Conservation (phyloP, 1,140 invertebrate species). For the Holotrichia oblita region DNA sequence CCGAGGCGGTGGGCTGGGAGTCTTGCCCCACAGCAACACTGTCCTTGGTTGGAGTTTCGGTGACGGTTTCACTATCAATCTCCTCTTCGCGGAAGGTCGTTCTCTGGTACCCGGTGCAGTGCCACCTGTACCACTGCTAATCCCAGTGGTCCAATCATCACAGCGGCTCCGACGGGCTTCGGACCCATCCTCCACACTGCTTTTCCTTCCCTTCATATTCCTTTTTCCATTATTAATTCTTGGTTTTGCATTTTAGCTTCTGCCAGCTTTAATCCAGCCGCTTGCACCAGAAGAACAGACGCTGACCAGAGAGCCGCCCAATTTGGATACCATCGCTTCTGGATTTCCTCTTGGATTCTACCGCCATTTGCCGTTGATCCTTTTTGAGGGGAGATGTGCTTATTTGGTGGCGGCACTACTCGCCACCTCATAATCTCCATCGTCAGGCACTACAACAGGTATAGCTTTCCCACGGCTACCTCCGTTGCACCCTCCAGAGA, state of each 20-base stretch:
- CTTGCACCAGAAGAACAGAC: not conserved
- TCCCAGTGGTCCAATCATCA: not conserved
- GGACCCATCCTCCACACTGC: not conserved
- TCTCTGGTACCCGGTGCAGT: not conserved
- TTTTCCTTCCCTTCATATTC: not conserved
- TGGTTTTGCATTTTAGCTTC: not conserved
- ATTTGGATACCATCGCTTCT: no score
- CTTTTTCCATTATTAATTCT: not conserved
- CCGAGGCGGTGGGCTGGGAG: not conserved
- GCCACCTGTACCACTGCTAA: not conserved
- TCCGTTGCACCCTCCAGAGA: no score
- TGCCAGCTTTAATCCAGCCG: conserved; percentile 4
- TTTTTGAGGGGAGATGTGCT: no score
- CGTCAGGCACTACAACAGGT: no score
- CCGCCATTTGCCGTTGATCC: not conserved
- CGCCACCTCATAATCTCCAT: no score
- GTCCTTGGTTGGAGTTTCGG: not conserved
- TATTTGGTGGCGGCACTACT: no score
- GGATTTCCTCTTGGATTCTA: not conserved
- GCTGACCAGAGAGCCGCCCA: conserved; percentile 31
- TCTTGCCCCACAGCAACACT: not conserved
- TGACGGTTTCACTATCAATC: not conserved
- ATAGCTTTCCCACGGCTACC: no score
- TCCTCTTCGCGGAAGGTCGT: not conserved
- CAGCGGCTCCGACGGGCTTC: conserved; percentile 1